Conservation (phyloP, 2,888 invertebrate genomes). For the Apamea sordens region DNA sequence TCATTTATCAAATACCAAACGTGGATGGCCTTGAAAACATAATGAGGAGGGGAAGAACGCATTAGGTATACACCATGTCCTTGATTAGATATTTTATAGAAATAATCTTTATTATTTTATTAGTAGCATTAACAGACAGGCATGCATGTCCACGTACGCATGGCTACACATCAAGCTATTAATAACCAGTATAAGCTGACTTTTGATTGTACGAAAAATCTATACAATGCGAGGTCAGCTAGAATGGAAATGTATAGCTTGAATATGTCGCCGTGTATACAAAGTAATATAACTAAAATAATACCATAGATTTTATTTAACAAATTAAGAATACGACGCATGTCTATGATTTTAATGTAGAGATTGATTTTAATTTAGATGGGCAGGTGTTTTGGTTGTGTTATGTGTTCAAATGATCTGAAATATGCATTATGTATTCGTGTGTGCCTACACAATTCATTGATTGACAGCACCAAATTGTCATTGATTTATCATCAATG, state of each 20-base stretch:
- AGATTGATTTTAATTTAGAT: neutral
- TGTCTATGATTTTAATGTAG: neutral
- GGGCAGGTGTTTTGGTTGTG: neutral
- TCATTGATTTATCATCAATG: slow-evolving; percentile 18
- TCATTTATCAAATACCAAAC: neutral
- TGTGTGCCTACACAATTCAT: slow-evolving; percentile 11
- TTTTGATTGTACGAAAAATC: no score
- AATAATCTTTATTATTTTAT: neutral
- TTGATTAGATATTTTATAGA: neutral
- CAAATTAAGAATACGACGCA: neutral
- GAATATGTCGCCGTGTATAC: neutral
- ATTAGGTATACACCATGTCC: neutral
- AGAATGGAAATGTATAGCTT: no score
- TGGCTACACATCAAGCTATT: no score
- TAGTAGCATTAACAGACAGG: neutral
- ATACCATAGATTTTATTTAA: neutral
- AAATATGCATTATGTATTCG: slow-evolving; percentile 24
- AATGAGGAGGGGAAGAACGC: neutral
- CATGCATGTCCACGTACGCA: neutral
- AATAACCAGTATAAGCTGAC: no score
- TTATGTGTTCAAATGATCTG: slow-evolving; percentile 7
- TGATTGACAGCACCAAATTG: slow-evolving; percentile 12
- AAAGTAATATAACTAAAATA: neutral
- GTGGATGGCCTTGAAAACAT: neutral
- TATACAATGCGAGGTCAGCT: no score